Percentiles rank a stretch among this genome's conserved stretches.
Evolutionary conservation across 2,113 vertebrate genomes (phyloP).

Genomic region (Sceloporus undulatus): DNA sequence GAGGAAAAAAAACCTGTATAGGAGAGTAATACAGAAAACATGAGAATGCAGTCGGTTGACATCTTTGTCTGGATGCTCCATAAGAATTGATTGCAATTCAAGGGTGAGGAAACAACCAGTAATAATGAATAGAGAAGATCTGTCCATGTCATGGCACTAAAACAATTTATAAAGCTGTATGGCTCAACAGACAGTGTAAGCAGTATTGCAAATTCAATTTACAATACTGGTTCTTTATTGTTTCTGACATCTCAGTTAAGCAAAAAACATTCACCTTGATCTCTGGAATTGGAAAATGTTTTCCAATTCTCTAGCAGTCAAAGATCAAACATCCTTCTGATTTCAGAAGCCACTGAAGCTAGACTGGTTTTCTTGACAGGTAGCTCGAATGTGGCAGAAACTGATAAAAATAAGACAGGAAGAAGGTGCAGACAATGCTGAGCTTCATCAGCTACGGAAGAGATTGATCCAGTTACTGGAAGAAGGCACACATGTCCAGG

Average conservation of each 20-base stretch:
- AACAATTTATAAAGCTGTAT: neutral
- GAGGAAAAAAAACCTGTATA: neutral
- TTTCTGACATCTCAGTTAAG: neutral
- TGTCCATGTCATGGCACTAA: neutral
- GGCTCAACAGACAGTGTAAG: neutral
- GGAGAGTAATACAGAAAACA: neutral
- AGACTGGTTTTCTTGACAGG: slow-evolving; percentile 73
- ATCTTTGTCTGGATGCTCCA: neutral
- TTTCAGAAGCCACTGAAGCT: neutral
- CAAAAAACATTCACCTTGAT: neutral
- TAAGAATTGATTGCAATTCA: neutral
- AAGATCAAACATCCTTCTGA: neutral
- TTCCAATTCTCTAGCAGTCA: neutral
- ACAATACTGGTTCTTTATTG: neutral
- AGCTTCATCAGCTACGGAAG: slow-evolving; percentile 87
- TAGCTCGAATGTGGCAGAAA: slow-evolving; percentile 85
- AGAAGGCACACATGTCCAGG: slow-evolving; percentile 77
- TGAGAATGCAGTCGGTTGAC: neutral
- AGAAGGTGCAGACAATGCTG: slow-evolving; percentile 82
- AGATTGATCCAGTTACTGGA: slow-evolving; percentile 86
- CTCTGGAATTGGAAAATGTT: neutral
- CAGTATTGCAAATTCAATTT: neutral
- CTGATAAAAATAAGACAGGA: slow-evolving; percentile 84
- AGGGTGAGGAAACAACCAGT: neutral
- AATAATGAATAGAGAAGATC: neutral